These are phyloP conservation scores for Coremacera marginata DNA, from an alignment of 2,888 invertebrate genomes.

Conservation along the genomic window DNA sequence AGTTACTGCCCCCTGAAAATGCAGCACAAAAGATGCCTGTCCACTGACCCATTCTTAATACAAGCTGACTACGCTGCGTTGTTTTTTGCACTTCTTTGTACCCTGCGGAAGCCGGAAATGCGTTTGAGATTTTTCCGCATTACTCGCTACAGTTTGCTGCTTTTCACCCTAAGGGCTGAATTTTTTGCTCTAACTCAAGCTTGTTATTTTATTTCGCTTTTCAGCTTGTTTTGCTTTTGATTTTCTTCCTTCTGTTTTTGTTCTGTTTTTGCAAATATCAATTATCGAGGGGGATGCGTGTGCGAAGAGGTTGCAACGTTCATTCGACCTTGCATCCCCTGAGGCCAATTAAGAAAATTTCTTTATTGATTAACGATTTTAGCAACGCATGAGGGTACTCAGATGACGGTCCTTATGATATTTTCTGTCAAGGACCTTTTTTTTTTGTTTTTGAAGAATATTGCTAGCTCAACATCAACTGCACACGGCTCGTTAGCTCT, in stretches of 20 bases:
- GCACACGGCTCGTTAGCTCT: neutral
- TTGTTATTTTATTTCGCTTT: neutral
- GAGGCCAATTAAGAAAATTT: constrained; percentile 33
- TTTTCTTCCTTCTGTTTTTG: neutral
- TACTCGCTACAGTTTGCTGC: neutral
- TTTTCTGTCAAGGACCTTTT: neutral
- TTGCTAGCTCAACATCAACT: neutral
- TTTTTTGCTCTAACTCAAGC: neutral
- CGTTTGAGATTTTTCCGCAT: neutral
- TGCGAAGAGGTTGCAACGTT: neutral
- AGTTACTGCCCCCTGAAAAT: neutral
- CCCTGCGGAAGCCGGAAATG: too few species aligned
- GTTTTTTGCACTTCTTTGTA: too few species aligned
- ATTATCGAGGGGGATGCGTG: constrained; percentile 13
- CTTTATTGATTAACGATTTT: constrained; percentile 31
- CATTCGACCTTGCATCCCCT: constrained; percentile 3
- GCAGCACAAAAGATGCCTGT: neutral
- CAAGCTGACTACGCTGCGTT: neutral
- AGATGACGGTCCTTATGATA: neutral
- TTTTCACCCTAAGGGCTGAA: constrained; percentile 5
- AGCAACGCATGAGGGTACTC: constrained; percentile 5
- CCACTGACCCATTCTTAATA: neutral
- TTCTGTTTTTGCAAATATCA: constrained; percentile 20
- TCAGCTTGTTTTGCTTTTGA: neutral
- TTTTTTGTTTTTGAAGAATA: neutral